Percentiles rank a stretch among this genome's conserved stretches.
These are phyloP conservation scores for Megalops cyprinoides DNA, from an alignment of 2,797 vertebrate species.

Conservation along the genomic window DNA sequence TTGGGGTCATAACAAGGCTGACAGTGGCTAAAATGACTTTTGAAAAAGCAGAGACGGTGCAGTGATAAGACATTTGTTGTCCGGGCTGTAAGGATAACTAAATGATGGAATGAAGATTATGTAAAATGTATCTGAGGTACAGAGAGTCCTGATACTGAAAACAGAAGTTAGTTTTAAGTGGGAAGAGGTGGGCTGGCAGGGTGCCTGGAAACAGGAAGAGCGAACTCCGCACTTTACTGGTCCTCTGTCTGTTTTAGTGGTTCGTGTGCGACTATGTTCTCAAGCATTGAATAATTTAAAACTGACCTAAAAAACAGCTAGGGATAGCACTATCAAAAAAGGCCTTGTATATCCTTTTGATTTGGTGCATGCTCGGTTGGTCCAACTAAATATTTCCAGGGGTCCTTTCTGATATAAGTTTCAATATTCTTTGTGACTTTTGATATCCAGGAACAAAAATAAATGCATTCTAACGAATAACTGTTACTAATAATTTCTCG, in stretches of 20 bases:
- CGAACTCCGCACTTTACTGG: conserved; percentile 38
- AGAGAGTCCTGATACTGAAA: conserved; percentile 15
- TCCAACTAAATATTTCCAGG: background rate
- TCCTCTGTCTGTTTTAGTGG: conserved; percentile 36
- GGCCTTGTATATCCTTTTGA: background rate
- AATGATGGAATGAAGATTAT: conserved; percentile 21
- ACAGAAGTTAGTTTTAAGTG: conserved; percentile 16
- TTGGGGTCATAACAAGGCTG: conserved; percentile 27
- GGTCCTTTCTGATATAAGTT: too few species aligned
- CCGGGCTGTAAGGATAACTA: conserved; percentile 3
- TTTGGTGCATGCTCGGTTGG: background rate
- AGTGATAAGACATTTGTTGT: conserved; percentile 11
- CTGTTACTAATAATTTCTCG: background rate
- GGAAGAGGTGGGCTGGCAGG: conserved; percentile 44
- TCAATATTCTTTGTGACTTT: background rate
- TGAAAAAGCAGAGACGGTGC: conserved; percentile 5
- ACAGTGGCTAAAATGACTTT: conserved; percentile 24
- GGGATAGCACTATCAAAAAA: background rate
- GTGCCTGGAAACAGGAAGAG: conserved; percentile 32
- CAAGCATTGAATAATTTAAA: background rate
- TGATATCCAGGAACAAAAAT: background rate
- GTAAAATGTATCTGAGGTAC: conserved; percentile 20
- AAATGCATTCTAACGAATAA: background rate
- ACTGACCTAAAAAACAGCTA: background rate
- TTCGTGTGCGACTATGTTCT: conserved; percentile 9